phyloP scores from a whole-genome alignment of 2,113 vertebrate species.

The Notothenia rossii region DNA sequence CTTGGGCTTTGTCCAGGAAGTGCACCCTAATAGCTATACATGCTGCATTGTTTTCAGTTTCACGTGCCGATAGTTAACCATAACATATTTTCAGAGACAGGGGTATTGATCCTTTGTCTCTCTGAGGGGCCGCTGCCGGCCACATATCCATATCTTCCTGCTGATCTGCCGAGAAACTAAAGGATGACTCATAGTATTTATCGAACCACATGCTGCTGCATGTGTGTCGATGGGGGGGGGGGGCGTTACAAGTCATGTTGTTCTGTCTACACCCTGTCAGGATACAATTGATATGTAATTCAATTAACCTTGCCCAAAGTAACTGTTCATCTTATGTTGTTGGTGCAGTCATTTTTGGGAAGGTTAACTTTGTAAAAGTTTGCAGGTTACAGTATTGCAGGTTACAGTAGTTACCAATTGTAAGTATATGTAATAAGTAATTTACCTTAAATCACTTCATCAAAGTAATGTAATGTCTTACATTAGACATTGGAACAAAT shows the following conservation, averaged over 20 bases:
- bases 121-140: not conserved
- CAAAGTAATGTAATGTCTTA: no score
- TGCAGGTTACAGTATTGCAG: no score
- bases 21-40: not conserved
- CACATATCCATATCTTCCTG: not conserved
- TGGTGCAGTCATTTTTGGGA: not conserved
- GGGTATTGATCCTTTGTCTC: conserved; percentile 21
- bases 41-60: conserved; percentile 24
- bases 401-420: no score
- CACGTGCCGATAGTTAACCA: conserved; percentile 12
- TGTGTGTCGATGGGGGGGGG: not conserved
- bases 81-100: conserved; percentile 19
- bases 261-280: not conserved
- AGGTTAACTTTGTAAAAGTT: no score
- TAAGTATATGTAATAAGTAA: no score
- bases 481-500: no score
- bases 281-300: not conserved
- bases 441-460: no score
- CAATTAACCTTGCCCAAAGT: not conserved
- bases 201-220: conserved; percentile 18
- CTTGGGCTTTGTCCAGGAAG: conserved; percentile 19
- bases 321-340: not conserved
- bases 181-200: conserved; percentile 19
- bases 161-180: conserved; percentile 13
- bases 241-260: not conserved